Conservation (phyloP, 2,888 invertebrate species). For the Epinotia nisella region DNA sequence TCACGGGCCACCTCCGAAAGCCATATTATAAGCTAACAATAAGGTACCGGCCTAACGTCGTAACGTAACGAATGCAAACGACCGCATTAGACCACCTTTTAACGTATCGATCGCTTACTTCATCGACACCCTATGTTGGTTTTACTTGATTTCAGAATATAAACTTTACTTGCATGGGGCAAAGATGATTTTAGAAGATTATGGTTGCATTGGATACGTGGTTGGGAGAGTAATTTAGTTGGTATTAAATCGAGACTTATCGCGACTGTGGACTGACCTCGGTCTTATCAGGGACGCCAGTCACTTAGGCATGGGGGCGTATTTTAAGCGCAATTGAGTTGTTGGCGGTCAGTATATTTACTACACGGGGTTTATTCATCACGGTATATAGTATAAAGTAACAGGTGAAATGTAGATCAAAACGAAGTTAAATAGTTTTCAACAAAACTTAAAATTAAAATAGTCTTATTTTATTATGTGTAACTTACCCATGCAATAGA, state of each 20-base stretch:
- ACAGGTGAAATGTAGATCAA: not conserved
- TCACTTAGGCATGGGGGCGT: constrained; percentile 58
- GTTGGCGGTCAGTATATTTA: constrained; percentile 38
- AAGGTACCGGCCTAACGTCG: constrained; percentile 52
- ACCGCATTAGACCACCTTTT: constrained; percentile 82
- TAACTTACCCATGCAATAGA: too few species aligned
- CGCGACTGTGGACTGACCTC: constrained; percentile 71
- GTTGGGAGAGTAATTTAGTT: constrained; percentile 17
- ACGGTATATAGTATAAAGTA: constrained; percentile 16
- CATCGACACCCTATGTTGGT: constrained; percentile 74
- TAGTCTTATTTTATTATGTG: too few species aligned
- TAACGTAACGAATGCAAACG: constrained; percentile 81
- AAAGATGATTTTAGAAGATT: not conserved
- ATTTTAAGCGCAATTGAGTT: constrained; percentile 42
- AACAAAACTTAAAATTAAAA: not conserved
- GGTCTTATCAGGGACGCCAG: constrained; percentile 73
- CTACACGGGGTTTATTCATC: constrained; percentile 58
- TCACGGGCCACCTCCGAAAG: constrained; percentile 36
- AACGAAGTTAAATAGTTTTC: not conserved
- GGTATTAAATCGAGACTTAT: constrained; percentile 54
- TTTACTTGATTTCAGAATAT: not conserved
- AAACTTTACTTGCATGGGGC: not conserved
- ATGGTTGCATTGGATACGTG: not conserved
- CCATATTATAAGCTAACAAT: constrained; percentile 42
- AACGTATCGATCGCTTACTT: constrained; percentile 68